Percentiles rank a stretch among this genome's conserved stretches.
Evolutionary conservation across 2,888 invertebrate genomes (phyloP).

Genomic region (Notodonta dromedarius): DNA sequence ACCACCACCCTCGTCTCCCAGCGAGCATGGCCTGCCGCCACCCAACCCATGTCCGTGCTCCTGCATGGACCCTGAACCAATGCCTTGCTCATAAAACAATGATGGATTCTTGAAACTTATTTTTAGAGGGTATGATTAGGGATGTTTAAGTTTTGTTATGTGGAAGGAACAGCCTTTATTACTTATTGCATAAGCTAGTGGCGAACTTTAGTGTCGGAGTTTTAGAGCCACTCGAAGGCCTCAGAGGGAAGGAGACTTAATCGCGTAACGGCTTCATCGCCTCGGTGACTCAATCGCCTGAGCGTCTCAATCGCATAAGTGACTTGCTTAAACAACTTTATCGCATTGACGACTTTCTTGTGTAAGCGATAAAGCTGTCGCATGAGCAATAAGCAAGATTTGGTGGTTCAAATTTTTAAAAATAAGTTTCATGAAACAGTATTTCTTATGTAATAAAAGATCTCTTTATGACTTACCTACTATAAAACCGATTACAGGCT

Average conservation of each 20-base stretch:
- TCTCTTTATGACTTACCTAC: slow-evolving; percentile 31
- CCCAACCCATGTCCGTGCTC: slow-evolving; percentile 10
- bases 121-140: background rate
- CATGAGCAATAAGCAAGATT: no score
- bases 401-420: slow-evolving; percentile 5
- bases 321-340: background rate
- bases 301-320: background rate
- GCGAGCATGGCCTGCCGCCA: background rate
- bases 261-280: background rate
- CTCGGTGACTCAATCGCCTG: background rate
- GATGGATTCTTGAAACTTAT: background rate
- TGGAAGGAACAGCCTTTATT: no score
- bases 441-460: slow-evolving; percentile 27
- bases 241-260: background rate
- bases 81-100: background rate
- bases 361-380: background rate
- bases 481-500: slow-evolving; percentile 12
- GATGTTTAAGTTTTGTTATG: no score
- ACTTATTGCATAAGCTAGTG: no score
- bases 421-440: slow-evolving; percentile 5
- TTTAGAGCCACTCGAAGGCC: no score
- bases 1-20: background rate
- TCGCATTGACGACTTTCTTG: no score
- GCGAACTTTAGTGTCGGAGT: background rate
- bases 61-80: background rate